phyloP scores from a whole-genome alignment of 2,888 invertebrate species.

The Patella caerulea region DNA sequence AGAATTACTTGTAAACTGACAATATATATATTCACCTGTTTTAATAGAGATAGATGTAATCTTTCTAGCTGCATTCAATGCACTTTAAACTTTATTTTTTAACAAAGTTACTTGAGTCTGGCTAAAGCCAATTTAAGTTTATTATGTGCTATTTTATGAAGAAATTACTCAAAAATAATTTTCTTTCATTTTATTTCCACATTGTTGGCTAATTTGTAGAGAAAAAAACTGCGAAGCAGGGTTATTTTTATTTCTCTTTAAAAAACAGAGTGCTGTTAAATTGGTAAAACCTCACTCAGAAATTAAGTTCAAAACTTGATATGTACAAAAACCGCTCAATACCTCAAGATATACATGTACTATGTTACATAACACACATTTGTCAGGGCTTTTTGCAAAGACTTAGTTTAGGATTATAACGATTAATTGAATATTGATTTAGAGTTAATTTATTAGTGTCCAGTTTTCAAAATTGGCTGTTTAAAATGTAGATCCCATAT shows the following conservation, averaged over 20 bases:
- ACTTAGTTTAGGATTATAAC: no score
- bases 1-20: no score
- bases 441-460: no score
- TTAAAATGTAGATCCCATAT: no score
- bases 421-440: no score
- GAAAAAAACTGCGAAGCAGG: constrained; percentile 4
- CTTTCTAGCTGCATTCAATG: constrained; percentile 7
- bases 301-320: constrained; percentile 9
- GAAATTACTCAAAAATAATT: no score
- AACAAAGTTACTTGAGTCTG: no score
- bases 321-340: constrained; percentile 10
- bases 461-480: no score
- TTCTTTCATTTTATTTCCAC: not conserved
- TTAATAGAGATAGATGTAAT: no score
- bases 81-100: not conserved
- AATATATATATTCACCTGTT: no score
- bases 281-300: not conserved
- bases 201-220: constrained; percentile 7
- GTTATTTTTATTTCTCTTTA: not conserved
- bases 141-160: no score
- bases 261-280: constrained; percentile 6
- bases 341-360: not conserved
- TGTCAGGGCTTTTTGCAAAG: constrained; percentile 1
- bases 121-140: no score
- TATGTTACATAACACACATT: not conserved